A percentile compares a stretch with the other conserved stretches of the same genome.
Evolutionary conservation across 2,888 invertebrate species (phyloP).

Genomic region (Zaprionus bogoriensis): DNA sequence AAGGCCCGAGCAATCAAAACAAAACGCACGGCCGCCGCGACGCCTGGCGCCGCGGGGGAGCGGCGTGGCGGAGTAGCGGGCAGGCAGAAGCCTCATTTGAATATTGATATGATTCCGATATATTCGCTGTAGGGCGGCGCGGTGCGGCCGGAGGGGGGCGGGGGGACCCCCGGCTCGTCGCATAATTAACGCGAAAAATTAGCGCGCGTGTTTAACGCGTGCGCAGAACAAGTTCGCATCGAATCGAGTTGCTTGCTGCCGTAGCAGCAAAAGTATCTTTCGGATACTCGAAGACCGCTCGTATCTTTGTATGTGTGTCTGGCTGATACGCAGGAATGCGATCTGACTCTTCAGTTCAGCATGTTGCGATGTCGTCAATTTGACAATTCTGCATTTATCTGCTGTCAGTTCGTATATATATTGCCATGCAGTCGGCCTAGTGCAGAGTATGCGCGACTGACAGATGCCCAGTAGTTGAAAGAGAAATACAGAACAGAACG

Average conservation of each 20-base stretch:
- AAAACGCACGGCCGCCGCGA: constrained; percentile 50
- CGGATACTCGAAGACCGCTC: neutral
- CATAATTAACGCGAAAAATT: constrained; percentile 67
- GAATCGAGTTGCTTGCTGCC: constrained; percentile 5
- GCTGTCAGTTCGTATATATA: constrained; percentile 15
- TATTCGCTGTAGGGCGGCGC: constrained; percentile 4
- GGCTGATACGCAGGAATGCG: neutral
- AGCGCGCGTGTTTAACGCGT: constrained; percentile 74
- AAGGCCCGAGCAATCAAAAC: constrained; percentile 63
- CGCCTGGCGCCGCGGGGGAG: constrained; percentile 33
- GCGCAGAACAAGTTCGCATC: constrained; percentile 56
- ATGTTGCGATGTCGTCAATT: constrained; percentile 18
- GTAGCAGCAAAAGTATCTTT: constrained; percentile 5
- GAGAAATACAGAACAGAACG: no score
- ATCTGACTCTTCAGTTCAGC: constrained; percentile 24
- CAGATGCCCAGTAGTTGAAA: neutral
- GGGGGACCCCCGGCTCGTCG: constrained; percentile 20
- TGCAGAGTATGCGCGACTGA: neutral
- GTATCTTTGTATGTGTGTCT: constrained; percentile 1
- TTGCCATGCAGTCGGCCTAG: neutral
- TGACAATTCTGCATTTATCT: constrained; percentile 36
- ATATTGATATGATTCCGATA: constrained; percentile 71
- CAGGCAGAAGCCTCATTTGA: constrained; percentile 53
- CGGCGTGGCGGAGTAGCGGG: neutral
- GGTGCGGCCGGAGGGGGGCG: neutral